Base-by-base conservation (phyloP, 2,797 vertebrate genomes). In the Pseudochaenichthys georgianus region DNA sequence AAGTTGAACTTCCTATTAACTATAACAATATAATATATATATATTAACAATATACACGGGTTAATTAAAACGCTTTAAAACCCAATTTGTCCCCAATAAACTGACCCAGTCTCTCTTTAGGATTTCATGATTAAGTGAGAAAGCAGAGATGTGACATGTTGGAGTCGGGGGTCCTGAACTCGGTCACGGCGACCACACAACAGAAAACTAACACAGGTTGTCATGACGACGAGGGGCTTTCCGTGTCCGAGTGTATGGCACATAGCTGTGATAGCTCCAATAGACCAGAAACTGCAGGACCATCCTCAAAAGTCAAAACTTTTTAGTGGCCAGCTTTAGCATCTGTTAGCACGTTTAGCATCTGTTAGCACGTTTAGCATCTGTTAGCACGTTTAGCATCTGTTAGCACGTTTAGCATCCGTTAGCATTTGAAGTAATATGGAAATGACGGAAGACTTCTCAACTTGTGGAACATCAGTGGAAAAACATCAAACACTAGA, bases 181-280 rank as follows among this genome's bases (percentile, higher is more conserved):
- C 61, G 52, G 79, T 78, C 69, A 38, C 57, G 13, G 78, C 5
- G 19, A 66, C 79, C 84, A 1, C 82, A 84, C 75, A 68, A 76
- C 64, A 72, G 85, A 70, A 78, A 84, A 88, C 52, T 52, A 73
- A 82, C 72, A 62, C n/a, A 11, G 17, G 76, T 83, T 63, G 43
- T 68, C 43, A 6, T 52, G 86, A 75, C n/a, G 38, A 88, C 48
- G 3, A 17, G 67, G 79, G 79, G 63, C 43, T 88, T 88, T 88
- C 78, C 70, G 15, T 1, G 52, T 78, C 78, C 64, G 45, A 61
- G 59, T 23, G 0, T 43, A 75, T 21, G 75, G 70, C 45, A 59
- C 48, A 23, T 1, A 11, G 45, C 31, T 67, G 63, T 64, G 65
- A 16, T 15, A 74, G 54, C 23, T 47, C n/a, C 50, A 52, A 74